Percentiles rank a stretch among this genome's conserved stretches.
Evolutionary conservation across 2,113 vertebrate genomes (phyloP).

Genomic region (Pseudonaja textilis): DNA sequence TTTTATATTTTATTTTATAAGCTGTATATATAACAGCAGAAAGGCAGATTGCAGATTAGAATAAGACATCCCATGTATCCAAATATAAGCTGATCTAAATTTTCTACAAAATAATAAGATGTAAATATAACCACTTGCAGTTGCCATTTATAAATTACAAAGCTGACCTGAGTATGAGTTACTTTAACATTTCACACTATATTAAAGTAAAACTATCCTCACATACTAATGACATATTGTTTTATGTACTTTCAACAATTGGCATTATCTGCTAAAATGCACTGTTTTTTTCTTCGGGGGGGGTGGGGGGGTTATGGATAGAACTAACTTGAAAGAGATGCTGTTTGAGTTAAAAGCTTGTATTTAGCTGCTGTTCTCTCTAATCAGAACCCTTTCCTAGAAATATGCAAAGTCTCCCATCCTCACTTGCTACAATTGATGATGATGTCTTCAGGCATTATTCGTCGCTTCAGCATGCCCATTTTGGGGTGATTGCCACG

Average conservation of each 20-base stretch:
- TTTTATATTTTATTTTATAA: background rate
- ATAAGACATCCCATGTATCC: background rate
- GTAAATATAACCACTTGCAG: background rate
- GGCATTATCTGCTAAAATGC: background rate
- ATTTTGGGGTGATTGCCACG: constrained; percentile 96
- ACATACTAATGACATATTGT: background rate
- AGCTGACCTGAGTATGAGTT: background rate
- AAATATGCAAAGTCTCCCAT: background rate
- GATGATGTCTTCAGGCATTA: constrained; percentile 91
- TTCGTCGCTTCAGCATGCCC: constrained; percentile 94
- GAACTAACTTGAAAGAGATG: background rate
- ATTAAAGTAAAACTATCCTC: background rate
- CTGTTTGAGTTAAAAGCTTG: background rate
- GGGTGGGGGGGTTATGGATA: background rate
- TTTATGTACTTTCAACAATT: background rate
- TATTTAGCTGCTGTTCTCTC: background rate
- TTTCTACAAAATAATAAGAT: background rate
- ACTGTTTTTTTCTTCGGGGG: background rate
- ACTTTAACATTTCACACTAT: background rate
- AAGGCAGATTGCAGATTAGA: background rate
- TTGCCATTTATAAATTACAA: background rate
- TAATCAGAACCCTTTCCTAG: background rate
- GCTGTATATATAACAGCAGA: background rate
- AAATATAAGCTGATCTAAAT: background rate
- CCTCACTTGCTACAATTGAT: constrained; percentile 98